Evolutionary conservation across 2,797 vertebrate species (phyloP), one percentile per base, ranked within the genome.

Genomic region (Cynopterus sphinx): DNA sequence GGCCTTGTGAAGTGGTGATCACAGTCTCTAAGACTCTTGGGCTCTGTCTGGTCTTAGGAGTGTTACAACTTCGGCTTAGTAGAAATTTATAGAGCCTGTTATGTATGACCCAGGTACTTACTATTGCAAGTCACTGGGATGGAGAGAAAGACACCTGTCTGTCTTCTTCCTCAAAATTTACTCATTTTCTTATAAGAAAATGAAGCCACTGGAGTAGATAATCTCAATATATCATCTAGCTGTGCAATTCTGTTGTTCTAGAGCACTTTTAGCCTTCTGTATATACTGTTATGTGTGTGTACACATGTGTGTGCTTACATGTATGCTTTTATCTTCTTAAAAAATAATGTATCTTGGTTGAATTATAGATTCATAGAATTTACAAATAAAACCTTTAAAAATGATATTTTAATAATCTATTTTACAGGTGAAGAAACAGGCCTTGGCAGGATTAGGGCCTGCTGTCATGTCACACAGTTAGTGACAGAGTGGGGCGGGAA

Each of bases 61-160:
- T 39, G 39, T 41, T 0, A 6, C 7, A 63, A 1, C 36, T 24
- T 24, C 4, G 28, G 53, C 43, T 19, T 55, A 26, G 43, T 10
- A 59, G 79, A 39, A 0, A 2, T 26, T 31, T 71, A 7, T 33
- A 61, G 16, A 12, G 16, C 65, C 33, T 46, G 36, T 28, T 16
- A 0, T 78, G 68, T 16, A 0, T 78, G 68, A 43, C 73, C 9
- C 10, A 10, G 57, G 59, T 2, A 3, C 1, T 1, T 1, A 33
- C 33, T 33, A 33, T 33, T 11, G 11, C 4, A 46, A 6, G 39
- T 31, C 26, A 0, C 57, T 8, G 67, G 41, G 26, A 12, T 5
- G 2, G 31, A 24, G 31, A 19, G 21, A 17, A 6, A 17, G 63
- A 51, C 31, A 51, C 5, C 5, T 2, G 46, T 65, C 43, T 31